phyloP scores from a whole-genome alignment of 30 jellyfish, hydroid and myxozoan species.

The Chrysaora quinquecirrha region DNA sequence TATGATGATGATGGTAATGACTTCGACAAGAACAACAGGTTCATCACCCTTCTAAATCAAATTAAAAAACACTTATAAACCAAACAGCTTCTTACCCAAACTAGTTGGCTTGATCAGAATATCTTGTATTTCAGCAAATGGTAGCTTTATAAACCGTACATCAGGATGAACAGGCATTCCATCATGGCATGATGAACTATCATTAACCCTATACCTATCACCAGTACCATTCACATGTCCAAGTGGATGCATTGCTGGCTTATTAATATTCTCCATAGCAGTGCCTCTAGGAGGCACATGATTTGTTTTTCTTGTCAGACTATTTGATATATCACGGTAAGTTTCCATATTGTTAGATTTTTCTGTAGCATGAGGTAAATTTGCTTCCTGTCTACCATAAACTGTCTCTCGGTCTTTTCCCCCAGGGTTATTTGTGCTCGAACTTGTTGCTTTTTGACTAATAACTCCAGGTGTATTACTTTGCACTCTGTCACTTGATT shows the following conservation, averaged over 20 bases:
- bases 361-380: neutral
- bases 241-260: constrained; percentile 27
- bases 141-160: constrained; percentile 79
- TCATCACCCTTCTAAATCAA: too few relatives aligned
- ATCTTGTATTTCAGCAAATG: constrained; percentile 88
- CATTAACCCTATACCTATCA: constrained; percentile 15
- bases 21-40: too few relatives aligned
- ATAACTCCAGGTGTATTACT: neutral
- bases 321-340: neutral
- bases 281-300: neutral
- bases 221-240: constrained; percentile 9
- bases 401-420: neutral
- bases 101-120: constrained; percentile 85
- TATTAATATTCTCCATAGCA: constrained; percentile 6
- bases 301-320: neutral
- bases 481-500: neutral
- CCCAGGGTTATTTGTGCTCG: neutral
- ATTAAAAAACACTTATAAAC: too few relatives aligned
- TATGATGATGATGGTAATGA: too few relatives aligned
- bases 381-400: neutral
- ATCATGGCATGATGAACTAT: constrained; percentile 41
- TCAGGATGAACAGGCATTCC: constrained; percentile 96
- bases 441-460: neutral
- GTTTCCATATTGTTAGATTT: neutral
- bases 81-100: constrained; percentile 78